Conservation (phyloP, 2,888 invertebrate species). For the Rutpela maculata region DNA sequence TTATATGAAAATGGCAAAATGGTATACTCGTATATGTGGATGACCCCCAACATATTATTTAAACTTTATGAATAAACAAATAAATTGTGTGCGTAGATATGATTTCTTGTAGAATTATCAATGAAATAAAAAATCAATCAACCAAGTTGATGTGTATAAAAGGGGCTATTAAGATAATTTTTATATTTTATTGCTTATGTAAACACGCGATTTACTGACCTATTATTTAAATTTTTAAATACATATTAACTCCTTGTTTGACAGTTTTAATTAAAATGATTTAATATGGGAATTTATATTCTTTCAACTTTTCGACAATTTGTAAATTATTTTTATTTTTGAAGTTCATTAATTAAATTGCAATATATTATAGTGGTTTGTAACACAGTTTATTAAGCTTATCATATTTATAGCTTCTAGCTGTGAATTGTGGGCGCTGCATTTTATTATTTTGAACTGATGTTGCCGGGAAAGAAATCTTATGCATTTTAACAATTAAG, state of each 20-base stretch:
- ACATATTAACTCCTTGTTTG: conserved; percentile 48
- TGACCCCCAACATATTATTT: conserved; percentile 35
- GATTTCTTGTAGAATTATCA: conserved; percentile 43
- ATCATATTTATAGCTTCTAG: conserved; percentile 27
- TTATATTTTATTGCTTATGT: conserved; percentile 54
- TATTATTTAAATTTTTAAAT: conserved; percentile 51
- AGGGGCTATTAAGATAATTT: conserved; percentile 55
- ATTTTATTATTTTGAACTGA: not conserved
- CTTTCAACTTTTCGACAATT: conserved; percentile 42
- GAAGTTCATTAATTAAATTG: conserved; percentile 26
- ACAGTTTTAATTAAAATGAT: conserved; percentile 57
- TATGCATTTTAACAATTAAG: not conserved
- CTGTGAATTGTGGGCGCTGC: conserved; percentile 3
- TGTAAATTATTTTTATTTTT: conserved; percentile 40
- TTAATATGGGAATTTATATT: conserved; percentile 47
- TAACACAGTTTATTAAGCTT: conserved; percentile 36
- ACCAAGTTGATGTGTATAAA: conserved; percentile 46
- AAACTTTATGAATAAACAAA: conserved; percentile 33
- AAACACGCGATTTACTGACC: conserved; percentile 55
- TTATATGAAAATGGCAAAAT: conserved; percentile 24
- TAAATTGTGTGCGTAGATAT: conserved; percentile 41
- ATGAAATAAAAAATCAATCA: conserved; percentile 50
- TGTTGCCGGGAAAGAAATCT: not conserved
- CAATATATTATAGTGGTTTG: conserved; percentile 35
- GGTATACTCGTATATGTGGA: conserved; percentile 16